phyloP scores from a whole-genome alignment of 2,797 vertebrate genomes.

The Cephalopachus bancanus region DNA sequence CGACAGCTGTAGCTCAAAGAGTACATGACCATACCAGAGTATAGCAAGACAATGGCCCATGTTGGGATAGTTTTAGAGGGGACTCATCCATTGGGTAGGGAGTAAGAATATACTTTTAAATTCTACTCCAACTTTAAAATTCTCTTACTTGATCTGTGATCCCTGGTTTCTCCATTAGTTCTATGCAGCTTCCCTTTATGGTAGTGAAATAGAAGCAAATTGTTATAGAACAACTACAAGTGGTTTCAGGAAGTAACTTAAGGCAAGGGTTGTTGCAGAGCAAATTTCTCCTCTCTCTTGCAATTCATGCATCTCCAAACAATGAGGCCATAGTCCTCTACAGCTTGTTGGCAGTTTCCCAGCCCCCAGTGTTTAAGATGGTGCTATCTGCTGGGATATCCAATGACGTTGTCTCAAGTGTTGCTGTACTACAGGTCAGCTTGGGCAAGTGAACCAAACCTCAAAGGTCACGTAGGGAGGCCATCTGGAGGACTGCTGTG shows the following conservation, averaged over 20 bases:
- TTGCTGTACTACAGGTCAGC: slow-evolving; percentile 4
- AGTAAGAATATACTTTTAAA: not conserved
- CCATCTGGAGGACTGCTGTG: not conserved
- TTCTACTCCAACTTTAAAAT: slow-evolving; percentile 15
- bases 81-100: not conserved
- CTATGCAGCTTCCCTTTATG: slow-evolving; percentile 22
- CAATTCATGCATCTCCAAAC: slow-evolving; percentile 2
- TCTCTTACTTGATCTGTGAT: slow-evolving; percentile 11
- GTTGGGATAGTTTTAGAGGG: not conserved
- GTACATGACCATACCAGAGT: no score
- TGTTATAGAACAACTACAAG: not conserved
- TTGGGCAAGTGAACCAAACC: slow-evolving; percentile 9
- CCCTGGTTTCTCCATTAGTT: slow-evolving; percentile 37
- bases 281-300: slow-evolving; percentile 3
- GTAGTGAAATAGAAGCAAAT: slow-evolving; percentile 11
- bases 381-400: slow-evolving; percentile 58
- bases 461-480: slow-evolving; percentile 37
- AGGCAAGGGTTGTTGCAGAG: slow-evolving; percentile 50
- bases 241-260: slow-evolving; percentile 57
- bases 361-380: slow-evolving; percentile 15
- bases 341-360: slow-evolving; percentile 21
- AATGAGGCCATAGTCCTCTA: slow-evolving; percentile 10
- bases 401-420: slow-evolving; percentile 56
- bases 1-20: no score
- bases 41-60: no score